Base-by-base conservation (phyloP, 2,113 vertebrate genomes). In the Ceyx cyanopectus region DNA sequence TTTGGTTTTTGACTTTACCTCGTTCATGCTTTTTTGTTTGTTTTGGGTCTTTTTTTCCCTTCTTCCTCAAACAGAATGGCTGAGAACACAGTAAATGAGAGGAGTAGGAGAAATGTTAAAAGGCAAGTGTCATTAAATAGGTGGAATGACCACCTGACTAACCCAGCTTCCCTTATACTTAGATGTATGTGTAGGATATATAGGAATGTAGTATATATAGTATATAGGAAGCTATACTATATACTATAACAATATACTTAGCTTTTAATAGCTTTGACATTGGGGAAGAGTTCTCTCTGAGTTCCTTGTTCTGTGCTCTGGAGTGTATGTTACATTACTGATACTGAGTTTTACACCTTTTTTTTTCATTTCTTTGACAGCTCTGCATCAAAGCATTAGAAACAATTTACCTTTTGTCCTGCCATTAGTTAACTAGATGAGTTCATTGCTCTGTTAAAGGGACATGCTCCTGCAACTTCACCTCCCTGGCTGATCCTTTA, bases 211-310 rank as follows among this genome's bases (percentile, higher is more conserved):
- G 37, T 9, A 37, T 37, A 37, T 37, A 37, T 37, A 37, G 37
- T 37, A 37, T 37, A 37, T 37, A 37, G 37, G 37, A 37, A 37
- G 37, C 37, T 10, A 37, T 37, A 37, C 37, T 37, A 37, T 37
- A 37, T 37, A 37, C 37, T 37, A 37, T 37, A 37, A 37, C 37
- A 37, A 37, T 69, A 53, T 37, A 4, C 27, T 48, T 73, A 40
- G 13, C 29, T 76, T 79, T 73, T 93, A 81, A 78, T 69, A 76
- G 51, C 74, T 83, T 57, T 90, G 92, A 72, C 63, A 60, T 85
- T 94, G 74, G 56, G 56, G 61, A 75, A 48, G 40, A 41, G 16
- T 6, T 23, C 5, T 94, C 18, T 60, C 24, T 3, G 32, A 60
- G 68, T 46, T 37, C 14, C 67, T 48, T 30, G 5, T 40, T 78